Conservation (phyloP, 2,797 vertebrate genomes). For the Enteromius trimaculatus region DNA sequence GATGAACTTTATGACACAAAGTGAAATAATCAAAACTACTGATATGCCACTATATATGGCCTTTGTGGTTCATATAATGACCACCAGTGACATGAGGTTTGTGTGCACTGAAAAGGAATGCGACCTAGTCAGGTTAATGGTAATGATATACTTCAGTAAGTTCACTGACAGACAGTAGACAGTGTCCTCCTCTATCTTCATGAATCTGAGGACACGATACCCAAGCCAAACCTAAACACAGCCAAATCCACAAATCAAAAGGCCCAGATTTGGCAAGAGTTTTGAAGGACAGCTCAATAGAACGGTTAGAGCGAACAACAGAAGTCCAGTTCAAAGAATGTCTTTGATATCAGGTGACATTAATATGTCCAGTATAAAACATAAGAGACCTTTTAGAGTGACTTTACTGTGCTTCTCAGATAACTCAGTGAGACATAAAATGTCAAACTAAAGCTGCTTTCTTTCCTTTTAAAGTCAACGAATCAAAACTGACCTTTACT, state of each 20-base stretch:
- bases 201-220: constrained; percentile 62
- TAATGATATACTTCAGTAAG: constrained; percentile 64
- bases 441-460: neutral
- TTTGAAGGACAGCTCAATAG: constrained; percentile 24
- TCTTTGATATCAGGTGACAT: constrained; percentile 40
- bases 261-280: constrained; percentile 54
- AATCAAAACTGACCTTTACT: neutral
- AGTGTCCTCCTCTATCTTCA: constrained; percentile 63
- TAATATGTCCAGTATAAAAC: constrained; percentile 18
- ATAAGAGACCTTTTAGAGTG: constrained; percentile 22
- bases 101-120: constrained; percentile 23
- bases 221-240: constrained; percentile 68
- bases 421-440: neutral
- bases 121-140: constrained; percentile 49
- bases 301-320: constrained; percentile 26
- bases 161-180: constrained; percentile 61
- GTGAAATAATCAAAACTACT: neutral
- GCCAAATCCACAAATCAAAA: constrained; percentile 65
- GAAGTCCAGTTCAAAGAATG: constrained; percentile 41
- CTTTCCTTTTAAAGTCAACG: neutral
- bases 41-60: neutral
- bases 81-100: neutral
- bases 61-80: neutral
- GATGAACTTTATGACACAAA: neutral
- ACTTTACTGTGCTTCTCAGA: neutral